A percentile compares a stretch with the other conserved stretches of the same genome.
Conservation (phyloP, 2,113 vertebrate species). For the Sigmodon hispidus region DNA sequence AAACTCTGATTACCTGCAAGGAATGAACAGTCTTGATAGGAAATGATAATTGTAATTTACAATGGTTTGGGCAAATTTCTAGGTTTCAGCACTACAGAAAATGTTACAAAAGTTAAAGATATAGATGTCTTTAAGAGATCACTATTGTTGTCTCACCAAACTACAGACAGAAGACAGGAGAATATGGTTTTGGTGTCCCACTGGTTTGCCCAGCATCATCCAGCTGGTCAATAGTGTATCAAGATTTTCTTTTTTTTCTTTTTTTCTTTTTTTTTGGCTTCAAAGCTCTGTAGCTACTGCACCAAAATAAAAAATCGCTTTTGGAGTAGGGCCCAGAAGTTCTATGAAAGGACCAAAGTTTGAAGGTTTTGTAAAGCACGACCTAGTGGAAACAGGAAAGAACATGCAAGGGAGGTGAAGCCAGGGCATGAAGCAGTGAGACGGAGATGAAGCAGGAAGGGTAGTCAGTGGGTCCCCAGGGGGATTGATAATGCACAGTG, state of each 20-base stretch:
- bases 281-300: neutral
- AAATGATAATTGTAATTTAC: neutral
- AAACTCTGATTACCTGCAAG: neutral
- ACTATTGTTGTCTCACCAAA: neutral
- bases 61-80: neutral
- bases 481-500: neutral
- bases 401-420: neutral
- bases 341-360: neutral
- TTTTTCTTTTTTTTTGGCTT: neutral
- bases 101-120: neutral
- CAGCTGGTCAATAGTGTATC: neutral
- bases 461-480: accelerated
- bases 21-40: neutral
- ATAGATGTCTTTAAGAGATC: neutral
- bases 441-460: neutral
- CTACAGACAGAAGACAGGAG: neutral
- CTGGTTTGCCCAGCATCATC: neutral
- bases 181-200: neutral
- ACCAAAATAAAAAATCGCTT: neutral
- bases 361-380: neutral
- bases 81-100: neutral
- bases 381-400: neutral
- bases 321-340: neutral
- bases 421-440: accelerated
- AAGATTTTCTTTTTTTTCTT: neutral